These are phyloP conservation scores for Pipa parva DNA, from an alignment of 2,113 vertebrate genomes.

Conservation along the genomic window DNA sequence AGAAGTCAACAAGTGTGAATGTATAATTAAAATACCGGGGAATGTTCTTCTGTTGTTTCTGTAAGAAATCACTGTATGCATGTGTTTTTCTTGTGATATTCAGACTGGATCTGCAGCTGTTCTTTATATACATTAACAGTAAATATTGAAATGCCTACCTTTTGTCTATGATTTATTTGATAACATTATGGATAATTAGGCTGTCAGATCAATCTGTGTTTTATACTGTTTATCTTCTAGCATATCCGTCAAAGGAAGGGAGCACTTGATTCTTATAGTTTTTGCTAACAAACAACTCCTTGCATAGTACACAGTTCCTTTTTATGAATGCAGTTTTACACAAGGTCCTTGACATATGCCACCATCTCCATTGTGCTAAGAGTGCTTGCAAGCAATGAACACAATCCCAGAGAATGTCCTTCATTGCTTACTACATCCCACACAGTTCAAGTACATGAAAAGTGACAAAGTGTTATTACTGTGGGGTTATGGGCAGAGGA, in stretches of 20 bases:
- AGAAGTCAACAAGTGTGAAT: too few relatives aligned
- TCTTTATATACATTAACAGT: not conserved
- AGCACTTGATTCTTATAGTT: not conserved
- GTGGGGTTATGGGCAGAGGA: not conserved
- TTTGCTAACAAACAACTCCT: too few relatives aligned
- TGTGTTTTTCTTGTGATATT: too few relatives aligned
- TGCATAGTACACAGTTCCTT: too few relatives aligned
- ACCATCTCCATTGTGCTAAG: not conserved
- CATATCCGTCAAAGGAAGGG: not conserved
- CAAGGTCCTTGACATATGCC: too few relatives aligned
- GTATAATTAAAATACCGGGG: too few relatives aligned
- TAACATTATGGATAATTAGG: constrained; percentile 13
- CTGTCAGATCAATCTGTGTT: not conserved
- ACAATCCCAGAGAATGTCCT: not conserved
- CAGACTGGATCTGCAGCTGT: too few relatives aligned
- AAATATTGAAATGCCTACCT: constrained; percentile 8
- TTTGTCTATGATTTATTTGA: constrained; percentile 3
- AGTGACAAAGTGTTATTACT: not conserved
- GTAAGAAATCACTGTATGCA: too few relatives aligned
- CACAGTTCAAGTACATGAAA: not conserved
- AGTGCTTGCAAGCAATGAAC: not conserved
- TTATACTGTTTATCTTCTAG: not conserved
- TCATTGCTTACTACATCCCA: not conserved
- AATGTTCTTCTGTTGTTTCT: too few relatives aligned
- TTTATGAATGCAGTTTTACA: too few relatives aligned